These are phyloP conservation scores for Drosophila eugracilis DNA, from an alignment of 1,140 invertebrate species.

Conservation along the genomic window DNA sequence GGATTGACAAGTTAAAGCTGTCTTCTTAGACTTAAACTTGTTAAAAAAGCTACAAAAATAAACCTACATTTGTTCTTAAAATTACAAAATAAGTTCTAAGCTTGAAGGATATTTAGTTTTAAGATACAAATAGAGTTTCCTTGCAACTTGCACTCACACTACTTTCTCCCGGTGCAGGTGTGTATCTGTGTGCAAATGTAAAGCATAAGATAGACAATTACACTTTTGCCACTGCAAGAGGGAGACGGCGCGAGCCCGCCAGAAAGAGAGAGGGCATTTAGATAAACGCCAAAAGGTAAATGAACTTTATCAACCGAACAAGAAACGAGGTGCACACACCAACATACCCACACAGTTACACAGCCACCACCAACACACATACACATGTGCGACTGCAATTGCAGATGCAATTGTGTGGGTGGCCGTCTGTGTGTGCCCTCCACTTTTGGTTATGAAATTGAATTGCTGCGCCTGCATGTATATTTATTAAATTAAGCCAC, in stretches of 20 bases:
- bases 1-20: conserved; percentile 59
- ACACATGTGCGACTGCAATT: conserved; percentile 26
- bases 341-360: not conserved
- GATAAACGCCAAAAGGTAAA: conserved; percentile 81
- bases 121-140: no score
- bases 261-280: conserved; percentile 46
- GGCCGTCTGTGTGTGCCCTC: conserved; percentile 16
- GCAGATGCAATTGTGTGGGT: conserved; percentile 19
- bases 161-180: conserved; percentile 15
- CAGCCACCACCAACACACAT: not conserved
- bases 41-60: no score
- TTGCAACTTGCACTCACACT: no score
- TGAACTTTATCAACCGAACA: conserved; percentile 78
- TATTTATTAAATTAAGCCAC: conserved; percentile 39
- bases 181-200: conserved; percentile 49
- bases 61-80: no score
- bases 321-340: conserved; percentile 48
- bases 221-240: conserved; percentile 69
- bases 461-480: conserved; percentile 22
- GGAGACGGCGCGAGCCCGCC: conserved; percentile 9
- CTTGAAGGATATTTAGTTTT: no score
- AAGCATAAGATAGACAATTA: conserved; percentile 81
- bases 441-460: conserved; percentile 50
- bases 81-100: not conserved
- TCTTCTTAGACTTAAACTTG: no score